A percentile compares a stretch with the other conserved stretches of the same genome.
These are phyloP conservation scores for Brienomyrus brachyistius DNA, from an alignment of 2,113 vertebrate genomes.

Conservation along the genomic window DNA sequence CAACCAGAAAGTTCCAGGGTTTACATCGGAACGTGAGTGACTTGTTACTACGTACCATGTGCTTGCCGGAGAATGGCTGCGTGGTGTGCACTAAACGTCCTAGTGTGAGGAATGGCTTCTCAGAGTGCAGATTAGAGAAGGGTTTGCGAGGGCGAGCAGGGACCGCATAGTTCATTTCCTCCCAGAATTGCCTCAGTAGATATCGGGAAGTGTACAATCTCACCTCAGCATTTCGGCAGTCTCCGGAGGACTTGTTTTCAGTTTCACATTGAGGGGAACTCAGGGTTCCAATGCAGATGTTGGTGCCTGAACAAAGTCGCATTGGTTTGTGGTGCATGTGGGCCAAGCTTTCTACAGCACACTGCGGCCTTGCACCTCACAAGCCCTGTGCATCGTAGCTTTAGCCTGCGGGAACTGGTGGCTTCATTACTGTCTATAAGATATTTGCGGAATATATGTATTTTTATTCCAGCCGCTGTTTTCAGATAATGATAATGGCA, in stretches of 20 bases:
- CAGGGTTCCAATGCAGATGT: neutral
- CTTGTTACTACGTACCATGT: neutral
- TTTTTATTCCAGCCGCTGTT: neutral
- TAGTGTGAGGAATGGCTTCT: neutral
- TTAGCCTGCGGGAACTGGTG: neutral
- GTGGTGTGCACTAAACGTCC: neutral
- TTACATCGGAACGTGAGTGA: neutral
- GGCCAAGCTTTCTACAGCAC: neutral
- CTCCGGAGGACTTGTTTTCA: neutral
- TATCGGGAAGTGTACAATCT: neutral
- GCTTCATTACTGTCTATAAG: neutral
- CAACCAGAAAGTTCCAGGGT: neutral
- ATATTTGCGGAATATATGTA: neutral
- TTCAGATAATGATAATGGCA: slow-evolving; percentile 42
- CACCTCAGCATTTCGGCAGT: neutral
- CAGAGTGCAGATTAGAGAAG: neutral
- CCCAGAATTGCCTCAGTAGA: neutral
- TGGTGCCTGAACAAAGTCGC: neutral
- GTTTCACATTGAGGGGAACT: neutral
- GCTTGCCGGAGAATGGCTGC: too few relatives aligned
- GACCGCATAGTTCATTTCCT: neutral
- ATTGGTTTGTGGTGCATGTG: neutral
- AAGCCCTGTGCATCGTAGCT: neutral
- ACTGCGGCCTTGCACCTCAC: neutral
- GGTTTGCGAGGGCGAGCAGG: neutral